Evolutionary conservation across 2,888 invertebrate genomes (phyloP), one percentile per base, ranked within the genome.

Genomic region (Cotesia congregata): DNA sequence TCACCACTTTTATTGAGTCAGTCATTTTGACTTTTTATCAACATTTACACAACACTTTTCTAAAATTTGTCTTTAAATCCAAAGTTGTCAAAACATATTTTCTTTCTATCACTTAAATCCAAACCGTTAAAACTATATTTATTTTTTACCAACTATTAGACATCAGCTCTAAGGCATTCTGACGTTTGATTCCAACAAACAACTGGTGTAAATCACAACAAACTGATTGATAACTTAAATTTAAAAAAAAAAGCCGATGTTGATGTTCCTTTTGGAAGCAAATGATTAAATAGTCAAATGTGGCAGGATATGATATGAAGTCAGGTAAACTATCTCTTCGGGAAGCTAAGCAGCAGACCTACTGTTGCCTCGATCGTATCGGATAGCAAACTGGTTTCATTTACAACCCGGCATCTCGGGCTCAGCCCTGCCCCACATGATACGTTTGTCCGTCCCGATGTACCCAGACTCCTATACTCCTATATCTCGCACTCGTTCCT

Each of bases 361-460:
- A 85, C 85, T 89, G 87, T 87, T 89, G 87, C 89, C 87, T 88
- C 89, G 89, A 87, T 89, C 88, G 89, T 86, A 89, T 89, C 89
- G 89, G 86, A 89, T 89, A 87, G 89, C 89, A 89, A 89, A 89
- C 89, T 89, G 88, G 89, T 89, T 89, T 89, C 88, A 86, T 83
- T 89, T 89, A 89, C 89, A 88, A 88, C 86, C 85, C 89, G 86
- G 87, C 88, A 88, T 89, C 88, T 87, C 88, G 83, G 87, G 85
- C 86, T 87, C 89, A 85, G 88, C 87, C 88, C 88, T 88, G 86
- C 88, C 88, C 88, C 85, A 85, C 88, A 88, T 88, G 88, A 88
- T 88, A 88, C 88, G 87, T 87, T 88, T 88, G 88, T 87, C 85
- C 86, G 12, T 86, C 85, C 85, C 86, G 86, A 84, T 85, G 85